Base-by-base conservation (phyloP, 2,888 invertebrate genomes). In the Lithophane socia region DNA sequence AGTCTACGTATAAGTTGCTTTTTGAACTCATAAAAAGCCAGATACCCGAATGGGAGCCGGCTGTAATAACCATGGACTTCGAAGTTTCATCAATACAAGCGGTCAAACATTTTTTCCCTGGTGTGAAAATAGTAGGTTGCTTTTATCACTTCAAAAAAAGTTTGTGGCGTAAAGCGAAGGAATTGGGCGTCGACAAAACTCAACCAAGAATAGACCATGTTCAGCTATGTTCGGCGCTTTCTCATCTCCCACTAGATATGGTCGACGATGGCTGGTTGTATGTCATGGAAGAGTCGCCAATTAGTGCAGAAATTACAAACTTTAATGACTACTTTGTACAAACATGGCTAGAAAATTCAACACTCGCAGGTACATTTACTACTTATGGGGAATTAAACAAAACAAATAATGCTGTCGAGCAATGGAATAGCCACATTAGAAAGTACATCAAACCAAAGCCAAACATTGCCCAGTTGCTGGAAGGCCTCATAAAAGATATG, bases 181-280 rank as follows among this genome's bases (percentile, higher is more conserved):
- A 29, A 29, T 29, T 29, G 29, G 29, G 29, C 29, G 29, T 29
- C 29, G 29, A 29, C 29, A 29, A 29, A 29, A 29, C 29, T 29
- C 29, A 29, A 65, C 63, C 61, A 42, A 68, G 74, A 61, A 75
- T 18, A 68, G 74, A 52, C 8, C 75, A 29, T 73, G 77, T 74
- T 10, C 44, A 44, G 44, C 44, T 44, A 44, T 44, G 44, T 44
- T 61, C 73, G 52, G 77, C 77, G 44, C 69, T 73, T 29, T 68
- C 69, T 73, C 77, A 77, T 73, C 77, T 77, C 63, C 74, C 78
- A 74, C 66, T 49, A 42, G 70, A 74, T 67, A 56, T 79, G 67
- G 56, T 71, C 66, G 63, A 67, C 29, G 68, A 75, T 29, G 74
- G 72, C 58, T 79, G 75, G 75, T 66, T 79, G 61, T 79, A 78